phyloP scores from a whole-genome alignment of 2,888 invertebrate species.

The Pharmacophagus antenor region DNA sequence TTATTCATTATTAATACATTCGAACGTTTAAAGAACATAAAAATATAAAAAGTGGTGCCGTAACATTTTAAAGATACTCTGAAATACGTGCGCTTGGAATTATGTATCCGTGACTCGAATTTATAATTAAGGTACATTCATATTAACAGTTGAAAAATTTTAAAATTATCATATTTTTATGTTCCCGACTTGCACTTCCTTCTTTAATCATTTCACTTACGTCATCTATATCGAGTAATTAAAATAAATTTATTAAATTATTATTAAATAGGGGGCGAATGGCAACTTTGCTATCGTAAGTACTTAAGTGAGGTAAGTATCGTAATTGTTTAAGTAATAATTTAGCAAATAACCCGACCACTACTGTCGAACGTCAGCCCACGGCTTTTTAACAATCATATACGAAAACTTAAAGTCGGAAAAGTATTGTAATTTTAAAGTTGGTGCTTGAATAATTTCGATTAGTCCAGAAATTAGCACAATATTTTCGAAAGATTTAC shows the following conservation, averaged over 20 bases:
- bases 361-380: background rate
- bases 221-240: background rate
- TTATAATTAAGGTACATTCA: background rate
- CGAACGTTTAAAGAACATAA: background rate
- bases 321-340: conserved; percentile 4
- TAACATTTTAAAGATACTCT: background rate
- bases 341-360: conserved; percentile 5
- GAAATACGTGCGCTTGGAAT: background rate
- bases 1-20: background rate
- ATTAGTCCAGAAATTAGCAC: no score
- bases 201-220: background rate
- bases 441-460: no score
- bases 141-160: background rate
- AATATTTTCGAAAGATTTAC: no score
- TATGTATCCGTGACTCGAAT: background rate
- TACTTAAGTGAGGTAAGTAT: background rate
- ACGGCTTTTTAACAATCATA: background rate
- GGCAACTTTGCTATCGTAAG: conserved; percentile 18
- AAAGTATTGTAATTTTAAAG: background rate
- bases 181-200: background rate
- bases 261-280: conserved; percentile 18
- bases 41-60: conserved; percentile 1
- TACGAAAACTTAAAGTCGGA: background rate
- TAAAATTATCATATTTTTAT: conserved; percentile 1
- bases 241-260: conserved; percentile 27